These are phyloP conservation scores for Lepidurus apus DNA, from an alignment of 1,140 invertebrate species.

Conservation along the genomic window DNA sequence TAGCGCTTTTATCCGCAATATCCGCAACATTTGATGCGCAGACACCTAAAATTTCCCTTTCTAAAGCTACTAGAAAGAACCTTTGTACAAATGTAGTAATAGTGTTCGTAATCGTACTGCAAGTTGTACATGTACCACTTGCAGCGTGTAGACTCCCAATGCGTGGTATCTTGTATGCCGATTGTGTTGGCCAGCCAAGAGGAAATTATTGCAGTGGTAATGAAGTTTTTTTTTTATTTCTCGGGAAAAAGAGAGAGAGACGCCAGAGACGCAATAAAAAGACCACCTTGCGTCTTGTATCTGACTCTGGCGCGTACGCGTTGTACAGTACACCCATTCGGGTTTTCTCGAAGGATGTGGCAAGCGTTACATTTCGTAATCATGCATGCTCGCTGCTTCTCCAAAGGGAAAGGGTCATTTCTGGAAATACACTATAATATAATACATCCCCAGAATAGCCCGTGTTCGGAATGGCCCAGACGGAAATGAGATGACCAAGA, in stretches of 20 bases:
- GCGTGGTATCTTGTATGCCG: background rate
- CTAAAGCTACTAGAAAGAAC: too few species aligned
- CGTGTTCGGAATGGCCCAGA: background rate
- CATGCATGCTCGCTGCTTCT: background rate
- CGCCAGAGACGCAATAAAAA: background rate
- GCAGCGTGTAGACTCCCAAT: background rate
- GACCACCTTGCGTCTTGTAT: background rate
- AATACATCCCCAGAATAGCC: conserved; percentile 6
- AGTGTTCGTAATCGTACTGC: too few species aligned
- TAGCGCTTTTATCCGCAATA: too few species aligned
- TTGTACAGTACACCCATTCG: background rate
- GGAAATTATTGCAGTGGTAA: conserved; percentile 10
- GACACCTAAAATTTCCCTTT: too few species aligned
- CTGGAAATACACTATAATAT: background rate
- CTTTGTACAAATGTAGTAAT: too few species aligned
- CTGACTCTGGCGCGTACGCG: background rate
- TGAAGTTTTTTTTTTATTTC: background rate
- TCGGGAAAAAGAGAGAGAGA: background rate
- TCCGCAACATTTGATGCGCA: too few species aligned
- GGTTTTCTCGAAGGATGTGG: background rate
- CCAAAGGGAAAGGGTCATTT: background rate
- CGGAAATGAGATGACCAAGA: background rate
- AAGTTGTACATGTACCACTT: background rate
- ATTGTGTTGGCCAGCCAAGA: conserved; percentile 14
- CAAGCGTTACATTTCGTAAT: conserved; percentile 4